Percentiles rank a stretch among this genome's conserved stretches.
These are phyloP conservation scores for Falco punctatus DNA, from an alignment of 2,113 vertebrate genomes.

Conservation along the genomic window DNA sequence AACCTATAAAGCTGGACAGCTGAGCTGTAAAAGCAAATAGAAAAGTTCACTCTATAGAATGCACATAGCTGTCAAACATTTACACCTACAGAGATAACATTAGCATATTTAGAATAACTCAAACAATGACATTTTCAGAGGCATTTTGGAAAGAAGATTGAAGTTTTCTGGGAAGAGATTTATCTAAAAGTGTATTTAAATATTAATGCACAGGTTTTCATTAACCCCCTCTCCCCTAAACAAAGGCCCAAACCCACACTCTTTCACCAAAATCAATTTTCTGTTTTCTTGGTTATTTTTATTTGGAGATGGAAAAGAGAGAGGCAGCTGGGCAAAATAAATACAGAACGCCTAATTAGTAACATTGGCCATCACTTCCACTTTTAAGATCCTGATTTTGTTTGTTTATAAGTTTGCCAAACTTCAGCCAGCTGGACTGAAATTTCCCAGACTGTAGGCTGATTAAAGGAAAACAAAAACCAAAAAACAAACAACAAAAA, in stretches of 20 bases:
- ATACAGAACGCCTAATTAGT: constrained; percentile 30
- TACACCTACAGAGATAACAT: not conserved
- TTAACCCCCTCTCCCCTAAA: not conserved
- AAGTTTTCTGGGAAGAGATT: not conserved
- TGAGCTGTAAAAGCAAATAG: not conserved
- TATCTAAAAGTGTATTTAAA: not conserved
- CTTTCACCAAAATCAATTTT: not conserved
- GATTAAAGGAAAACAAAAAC: not conserved
- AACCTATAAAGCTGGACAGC: not conserved
- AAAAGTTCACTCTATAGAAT: not conserved
- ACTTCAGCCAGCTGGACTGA: constrained; percentile 50
- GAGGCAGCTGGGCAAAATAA: constrained; percentile 35
- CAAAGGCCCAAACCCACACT: not conserved
- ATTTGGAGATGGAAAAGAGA: not conserved
- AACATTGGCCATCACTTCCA: constrained; percentile 17
- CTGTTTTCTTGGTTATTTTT: not conserved
- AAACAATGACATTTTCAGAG: not conserved
- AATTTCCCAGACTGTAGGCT: not conserved
- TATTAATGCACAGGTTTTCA: not conserved
- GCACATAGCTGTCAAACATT: not conserved
- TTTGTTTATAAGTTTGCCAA: constrained; percentile 54
- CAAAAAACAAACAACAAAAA: not conserved
- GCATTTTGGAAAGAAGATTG: not conserved
- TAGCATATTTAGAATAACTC: not conserved
- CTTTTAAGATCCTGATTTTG: not conserved